phyloP scores from a whole-genome alignment of 2,888 invertebrate species.

The Didymodactylos carnosus region DNA sequence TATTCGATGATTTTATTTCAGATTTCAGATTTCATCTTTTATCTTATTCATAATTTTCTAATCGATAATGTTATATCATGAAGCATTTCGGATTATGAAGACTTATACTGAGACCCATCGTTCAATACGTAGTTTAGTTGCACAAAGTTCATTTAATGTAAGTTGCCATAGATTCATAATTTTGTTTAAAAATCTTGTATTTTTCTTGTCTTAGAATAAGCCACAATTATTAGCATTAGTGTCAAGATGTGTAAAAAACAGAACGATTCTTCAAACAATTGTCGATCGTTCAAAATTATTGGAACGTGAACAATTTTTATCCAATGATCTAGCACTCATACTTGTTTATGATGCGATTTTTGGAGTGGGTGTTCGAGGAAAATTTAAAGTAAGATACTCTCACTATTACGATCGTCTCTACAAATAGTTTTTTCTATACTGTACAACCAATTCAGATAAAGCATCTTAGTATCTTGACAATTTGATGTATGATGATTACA shows the following conservation, averaged over 20 bases:
- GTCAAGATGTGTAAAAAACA: background rate
- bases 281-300: constrained; percentile 8
- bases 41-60: background rate
- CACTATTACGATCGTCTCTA: too few relatives aligned
- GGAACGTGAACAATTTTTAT: constrained; percentile 13
- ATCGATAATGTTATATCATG: constrained; percentile 5
- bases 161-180: too few relatives aligned
- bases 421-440: too few relatives aligned
- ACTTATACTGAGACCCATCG: constrained; percentile 8
- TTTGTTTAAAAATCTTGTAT: too few relatives aligned
- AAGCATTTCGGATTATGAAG: constrained; percentile 5
- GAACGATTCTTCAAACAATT: constrained; percentile 3
- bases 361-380: constrained; percentile 12
- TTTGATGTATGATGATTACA: too few relatives aligned
- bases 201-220: too few relatives aligned
- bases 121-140: constrained; percentile 8
- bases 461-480: too few relatives aligned
- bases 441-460: too few relatives aligned
- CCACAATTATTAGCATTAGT: constrained; percentile 4
- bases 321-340: constrained; percentile 3
- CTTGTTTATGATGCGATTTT: constrained; percentile 13
- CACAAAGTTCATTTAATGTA: constrained; percentile 8
- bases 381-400: constrained; percentile 12
- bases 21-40: too few relatives aligned
- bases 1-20: too few relatives aligned